Conservation (phyloP, 2,888 invertebrate genomes). For the Chrysolina haemoptera region DNA sequence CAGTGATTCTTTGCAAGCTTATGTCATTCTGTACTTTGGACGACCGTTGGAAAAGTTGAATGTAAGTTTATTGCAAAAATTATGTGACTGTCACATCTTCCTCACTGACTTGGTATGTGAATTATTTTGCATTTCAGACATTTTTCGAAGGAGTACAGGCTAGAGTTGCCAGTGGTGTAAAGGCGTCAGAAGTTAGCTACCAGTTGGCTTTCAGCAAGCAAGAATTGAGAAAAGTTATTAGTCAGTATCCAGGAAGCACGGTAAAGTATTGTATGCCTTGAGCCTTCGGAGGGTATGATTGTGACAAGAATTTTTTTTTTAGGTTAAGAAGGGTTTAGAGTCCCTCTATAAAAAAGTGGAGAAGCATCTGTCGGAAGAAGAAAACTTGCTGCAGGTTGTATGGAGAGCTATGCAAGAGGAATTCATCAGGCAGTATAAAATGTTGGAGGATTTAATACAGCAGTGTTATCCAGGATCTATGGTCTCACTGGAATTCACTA, state of each 20-base stretch:
- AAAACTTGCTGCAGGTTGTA: slow-evolving; percentile 95
- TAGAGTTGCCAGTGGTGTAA: slow-evolving; percentile 93
- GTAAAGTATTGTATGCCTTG: slow-evolving; percentile 54
- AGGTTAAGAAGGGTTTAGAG: slow-evolving; percentile 94
- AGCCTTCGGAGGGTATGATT: background rate
- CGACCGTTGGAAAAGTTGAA: slow-evolving; percentile 92
- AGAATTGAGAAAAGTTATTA: slow-evolving; percentile 94
- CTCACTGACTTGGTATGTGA: background rate
- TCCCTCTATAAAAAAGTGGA: slow-evolving; percentile 96
- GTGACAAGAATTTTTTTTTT: slow-evolving; percentile 35
- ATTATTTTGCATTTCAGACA: slow-evolving; percentile 73
- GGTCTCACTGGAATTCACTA: slow-evolving; percentile 94
- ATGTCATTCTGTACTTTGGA: slow-evolving; percentile 96
- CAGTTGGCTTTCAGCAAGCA: slow-evolving; percentile 98
- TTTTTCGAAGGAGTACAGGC: slow-evolving; percentile 98
- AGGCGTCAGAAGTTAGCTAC: slow-evolving; percentile 97
- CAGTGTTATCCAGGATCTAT: slow-evolving; percentile 97
- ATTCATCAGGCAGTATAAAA: slow-evolving; percentile 96
- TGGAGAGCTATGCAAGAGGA: slow-evolving; percentile 99
- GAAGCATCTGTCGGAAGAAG: slow-evolving; percentile 96
- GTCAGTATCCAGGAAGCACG: slow-evolving; percentile 89
- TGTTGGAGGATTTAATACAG: slow-evolving; percentile 92
- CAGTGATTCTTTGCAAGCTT: slow-evolving; percentile 89
- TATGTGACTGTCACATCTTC: background rate
- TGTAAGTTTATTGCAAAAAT: slow-evolving; percentile 70